A percentile compares a stretch with the other conserved stretches of the same genome.
These are phyloP conservation scores for Lepidocolaptes lacrymiger DNA, from an alignment of 2,797 vertebrate species.

Conservation along the genomic window DNA sequence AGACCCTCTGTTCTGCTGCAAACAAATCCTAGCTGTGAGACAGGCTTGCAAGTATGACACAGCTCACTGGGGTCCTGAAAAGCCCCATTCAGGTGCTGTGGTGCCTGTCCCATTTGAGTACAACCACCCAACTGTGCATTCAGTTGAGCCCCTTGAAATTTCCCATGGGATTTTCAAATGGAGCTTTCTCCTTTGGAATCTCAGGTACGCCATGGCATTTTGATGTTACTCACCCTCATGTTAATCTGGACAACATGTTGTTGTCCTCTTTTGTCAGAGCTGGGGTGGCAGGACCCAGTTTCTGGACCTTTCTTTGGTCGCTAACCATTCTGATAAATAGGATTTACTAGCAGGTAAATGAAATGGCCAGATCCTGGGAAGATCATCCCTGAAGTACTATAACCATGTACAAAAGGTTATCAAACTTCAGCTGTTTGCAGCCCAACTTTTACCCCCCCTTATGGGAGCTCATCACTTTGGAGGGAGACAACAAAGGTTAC, in stretches of 20 bases:
- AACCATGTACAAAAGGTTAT: background rate
- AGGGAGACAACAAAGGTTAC: background rate
- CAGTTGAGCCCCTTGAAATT: background rate
- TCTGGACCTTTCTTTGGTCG: background rate
- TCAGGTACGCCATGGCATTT: too few species aligned
- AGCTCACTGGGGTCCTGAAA: background rate
- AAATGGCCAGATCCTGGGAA: background rate
- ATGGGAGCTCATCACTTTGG: background rate
- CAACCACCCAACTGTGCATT: background rate
- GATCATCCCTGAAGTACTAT: background rate
- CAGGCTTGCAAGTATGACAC: accelerated
- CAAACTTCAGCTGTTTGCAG: background rate
- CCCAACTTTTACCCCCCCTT: background rate
- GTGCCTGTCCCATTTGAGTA: accelerated
- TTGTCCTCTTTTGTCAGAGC: background rate
- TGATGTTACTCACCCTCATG: background rate
- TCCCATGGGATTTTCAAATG: background rate
- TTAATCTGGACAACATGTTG: background rate
- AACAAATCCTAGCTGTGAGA: background rate
- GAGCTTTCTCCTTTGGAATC: background rate
- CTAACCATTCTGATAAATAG: background rate
- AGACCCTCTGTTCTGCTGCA: background rate
- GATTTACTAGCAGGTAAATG: background rate
- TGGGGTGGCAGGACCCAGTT: background rate
- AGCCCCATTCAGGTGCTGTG: accelerated